phyloP scores from a whole-genome alignment of 2,888 invertebrate species.

The Timandra comae region DNA sequence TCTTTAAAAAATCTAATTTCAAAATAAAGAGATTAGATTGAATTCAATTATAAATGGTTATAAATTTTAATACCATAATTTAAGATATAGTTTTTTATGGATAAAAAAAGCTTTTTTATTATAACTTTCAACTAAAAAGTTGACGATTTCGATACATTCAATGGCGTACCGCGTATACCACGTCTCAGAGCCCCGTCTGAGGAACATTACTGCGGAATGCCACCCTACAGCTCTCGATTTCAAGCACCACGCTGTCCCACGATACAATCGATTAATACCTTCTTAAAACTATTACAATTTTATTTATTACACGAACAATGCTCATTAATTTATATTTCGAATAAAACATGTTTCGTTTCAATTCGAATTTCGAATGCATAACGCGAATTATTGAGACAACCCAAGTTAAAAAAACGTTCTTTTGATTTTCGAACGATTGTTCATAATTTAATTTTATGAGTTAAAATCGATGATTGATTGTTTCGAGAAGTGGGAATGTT shows the following conservation, averaged over 20 bases:
- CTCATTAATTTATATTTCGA: constrained; percentile 7
- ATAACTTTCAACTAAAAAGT: too few relatives aligned
- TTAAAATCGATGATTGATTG: neutral
- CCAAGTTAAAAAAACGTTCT: too few relatives aligned
- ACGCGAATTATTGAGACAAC: too few relatives aligned
- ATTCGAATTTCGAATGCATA: neutral
- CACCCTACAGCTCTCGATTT: constrained; percentile 64
- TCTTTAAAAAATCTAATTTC: too few relatives aligned
- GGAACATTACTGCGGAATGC: constrained; percentile 69
- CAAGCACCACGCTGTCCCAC: constrained; percentile 22
- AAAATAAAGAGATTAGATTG: too few relatives aligned
- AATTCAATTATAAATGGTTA: too few relatives aligned
- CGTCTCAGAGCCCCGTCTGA: constrained; percentile 38
- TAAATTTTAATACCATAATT: too few relatives aligned
- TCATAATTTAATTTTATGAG: constrained; percentile 2
- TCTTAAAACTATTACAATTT: constrained; percentile 5
- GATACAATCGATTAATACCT: constrained; percentile 10
- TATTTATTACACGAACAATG: constrained; percentile 23
- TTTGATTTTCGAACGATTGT: too few relatives aligned
- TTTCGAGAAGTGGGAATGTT: neutral
- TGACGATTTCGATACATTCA: too few relatives aligned
- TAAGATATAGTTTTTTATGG: too few relatives aligned
- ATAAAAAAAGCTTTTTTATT: too few relatives aligned
- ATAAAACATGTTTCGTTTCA: constrained; percentile 2
- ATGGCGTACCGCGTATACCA: too few relatives aligned